These are phyloP conservation scores for Poecile atricapillus DNA, from an alignment of 2,113 vertebrate species.

Conservation along the genomic window DNA sequence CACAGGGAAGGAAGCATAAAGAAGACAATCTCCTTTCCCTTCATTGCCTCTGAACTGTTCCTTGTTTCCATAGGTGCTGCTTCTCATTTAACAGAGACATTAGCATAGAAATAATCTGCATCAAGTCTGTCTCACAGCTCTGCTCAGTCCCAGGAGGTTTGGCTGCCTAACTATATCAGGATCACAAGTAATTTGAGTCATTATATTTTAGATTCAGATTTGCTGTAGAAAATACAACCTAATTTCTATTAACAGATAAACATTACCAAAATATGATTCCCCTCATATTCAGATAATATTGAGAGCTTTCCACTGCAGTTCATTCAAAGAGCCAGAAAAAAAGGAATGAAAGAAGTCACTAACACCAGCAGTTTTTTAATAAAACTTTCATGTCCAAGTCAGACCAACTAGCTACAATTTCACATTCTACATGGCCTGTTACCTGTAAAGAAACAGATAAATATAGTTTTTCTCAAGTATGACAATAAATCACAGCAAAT, in stretches of 20 bases:
- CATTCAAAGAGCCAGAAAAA: background rate
- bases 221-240: background rate
- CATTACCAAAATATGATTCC: background rate
- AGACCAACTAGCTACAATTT: conserved; percentile 27
- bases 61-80: conserved; percentile 35
- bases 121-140: background rate
- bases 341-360: background rate
- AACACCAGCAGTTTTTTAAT: background rate
- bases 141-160: conserved; percentile 21
- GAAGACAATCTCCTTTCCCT: background rate
- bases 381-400: conserved; percentile 1
- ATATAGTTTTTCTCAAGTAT: background rate
- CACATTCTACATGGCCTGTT: background rate
- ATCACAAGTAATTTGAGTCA: conserved; percentile 22
- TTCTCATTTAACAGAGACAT: conserved; percentile 53
- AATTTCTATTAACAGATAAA: background rate
- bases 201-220: background rate
- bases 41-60: background rate
- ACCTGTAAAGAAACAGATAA: conserved; percentile 6
- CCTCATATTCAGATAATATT: background rate
- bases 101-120: conserved; percentile 42
- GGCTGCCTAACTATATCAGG: background rate
- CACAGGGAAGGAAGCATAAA: background rate
- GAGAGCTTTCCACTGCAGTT: background rate
- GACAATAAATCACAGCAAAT: conserved; percentile 32